These are phyloP conservation scores for Cryptomyrus ogoouensis DNA, from an alignment of 2,113 vertebrate genomes.

Conservation along the genomic window DNA sequence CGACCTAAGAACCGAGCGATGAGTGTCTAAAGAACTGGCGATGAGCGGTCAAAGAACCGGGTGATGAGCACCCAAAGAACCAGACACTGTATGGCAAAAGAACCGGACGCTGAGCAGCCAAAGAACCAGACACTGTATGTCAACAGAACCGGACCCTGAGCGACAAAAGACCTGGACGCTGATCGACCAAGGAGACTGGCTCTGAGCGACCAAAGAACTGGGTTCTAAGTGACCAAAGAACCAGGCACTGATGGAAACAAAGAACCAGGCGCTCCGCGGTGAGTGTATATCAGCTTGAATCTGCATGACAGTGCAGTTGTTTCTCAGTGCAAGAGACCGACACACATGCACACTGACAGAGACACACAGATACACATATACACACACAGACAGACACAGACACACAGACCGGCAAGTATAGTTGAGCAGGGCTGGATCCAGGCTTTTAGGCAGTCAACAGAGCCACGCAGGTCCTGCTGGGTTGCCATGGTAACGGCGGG, in stretches of 20 bases:
- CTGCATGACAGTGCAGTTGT: background rate
- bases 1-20: too few species aligned
- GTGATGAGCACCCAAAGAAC: background rate
- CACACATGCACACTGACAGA: background rate
- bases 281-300: background rate
- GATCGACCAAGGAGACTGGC: background rate
- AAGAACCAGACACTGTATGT: background rate
- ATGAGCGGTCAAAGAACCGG: background rate
- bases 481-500: background rate
- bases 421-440: slow-evolving; percentile 33
- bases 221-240: background rate
- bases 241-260: background rate
- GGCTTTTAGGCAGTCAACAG: slow-evolving; percentile 21
- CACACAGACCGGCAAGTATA: slow-evolving; percentile 25
- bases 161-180: background rate
- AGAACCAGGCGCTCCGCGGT: background rate
- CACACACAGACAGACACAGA: slow-evolving; percentile 14
- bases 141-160: background rate
- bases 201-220: background rate
- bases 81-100: too few species aligned
- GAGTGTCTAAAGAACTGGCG: too few species aligned
- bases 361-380: slow-evolving; percentile 4
- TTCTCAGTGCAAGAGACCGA: background rate
- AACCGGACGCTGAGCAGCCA: background rate
- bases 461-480: background rate